Evolutionary conservation across 2,888 invertebrate genomes (phyloP), one percentile per base, ranked within the genome.

Genomic region (Melipona beecheii): DNA sequence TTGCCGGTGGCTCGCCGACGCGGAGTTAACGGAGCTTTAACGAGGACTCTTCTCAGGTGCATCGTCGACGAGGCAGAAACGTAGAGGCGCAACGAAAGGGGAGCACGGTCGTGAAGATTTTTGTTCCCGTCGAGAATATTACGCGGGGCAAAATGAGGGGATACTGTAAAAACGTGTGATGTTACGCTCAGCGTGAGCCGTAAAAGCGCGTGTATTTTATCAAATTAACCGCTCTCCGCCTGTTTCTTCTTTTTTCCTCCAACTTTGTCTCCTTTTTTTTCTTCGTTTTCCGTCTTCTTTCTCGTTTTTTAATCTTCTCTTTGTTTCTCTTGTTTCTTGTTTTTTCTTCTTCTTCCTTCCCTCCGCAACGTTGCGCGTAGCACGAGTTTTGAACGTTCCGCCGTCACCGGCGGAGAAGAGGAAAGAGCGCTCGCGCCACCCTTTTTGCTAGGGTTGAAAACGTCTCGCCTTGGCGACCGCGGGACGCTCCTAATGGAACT

Each of bases 1-100:
- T 62, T 54, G 70, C 62, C n/a, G 70, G 36, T 76, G 27, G 74
- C 71, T 69, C 60, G 9, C 60, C 36, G 62, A 74, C 81, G 60
- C 81, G 65, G 82, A 86, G 85, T 87, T 89, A 90, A 90, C 90
- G 89, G 88, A 89, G 83, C 87, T 85, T 90, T 89, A 88, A 88
- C 89, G 88, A 88, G 87, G 84, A 76, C 78, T 84, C 77, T 84
- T 81, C 82, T 84, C 84, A 85, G 84, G 85, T 85, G 85, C 81
- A 85, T 84, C 85, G 85, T 84, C 83, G 83, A 79, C 84, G 83
- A 78, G 75, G 78, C 54, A 56, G 78, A 76, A 78, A 79, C 70
- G 73, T 64, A 68, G 70, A 74, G 73, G 76, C 62, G 76, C 60
- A 75, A 71, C 84, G 75, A 68, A 80, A 77, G 73, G 83, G 75